Evolutionary conservation across 2,113 vertebrate genomes (phyloP), one percentile per base, ranked within the genome.

Genomic region (Bufo gargarizans): DNA sequence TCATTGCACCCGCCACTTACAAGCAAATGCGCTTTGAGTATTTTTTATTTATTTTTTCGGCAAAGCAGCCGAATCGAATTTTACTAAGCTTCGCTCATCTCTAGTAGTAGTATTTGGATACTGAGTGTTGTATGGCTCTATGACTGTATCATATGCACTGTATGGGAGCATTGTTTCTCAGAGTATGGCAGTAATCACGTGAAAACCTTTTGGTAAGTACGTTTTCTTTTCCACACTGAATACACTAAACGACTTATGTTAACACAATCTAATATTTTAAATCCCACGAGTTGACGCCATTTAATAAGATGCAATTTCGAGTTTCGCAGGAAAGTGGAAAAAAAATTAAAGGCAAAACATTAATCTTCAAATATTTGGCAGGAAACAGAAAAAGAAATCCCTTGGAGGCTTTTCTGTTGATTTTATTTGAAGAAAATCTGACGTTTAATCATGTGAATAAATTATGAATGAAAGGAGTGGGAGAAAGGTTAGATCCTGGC

Each of bases 381-480:
- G n/a, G 6, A 67, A 11, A 49, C n/a, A 50, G 22, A 55, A 85
- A 45, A 55, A 71, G 55, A 53, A 33, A 33, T 72, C 6, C 79
- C 67, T 56, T 2, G 6, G 56, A 56, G 53, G 83, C 6, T 14
- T 85, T 14, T 85, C 8, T 56, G 49, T 55, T 71, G 59, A 86
- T 86, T 85, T 89, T 71, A 83, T 71, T 82, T 87, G 63, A 87
- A 59, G 76, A 77, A 85, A 86, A 71, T 77, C 58, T 65, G 56
- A 43, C 76, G 76, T 79, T 80, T 80, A 89, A 85, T 89, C 82
- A 80, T 45, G 67, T 88, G 61, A 77, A 86, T 82, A 83, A 63
- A 79, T 50, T 19, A 67, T 81, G 77, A 87, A 85, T 82, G 49
- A 84, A 77, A 16, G 14, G 47, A 56, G 4, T 16, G 59, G 45